Percentiles rank a stretch among this genome's conserved stretches.
Evolutionary conservation across 2,113 vertebrate genomes (phyloP).

Genomic region (Pedionomus torquatus): DNA sequence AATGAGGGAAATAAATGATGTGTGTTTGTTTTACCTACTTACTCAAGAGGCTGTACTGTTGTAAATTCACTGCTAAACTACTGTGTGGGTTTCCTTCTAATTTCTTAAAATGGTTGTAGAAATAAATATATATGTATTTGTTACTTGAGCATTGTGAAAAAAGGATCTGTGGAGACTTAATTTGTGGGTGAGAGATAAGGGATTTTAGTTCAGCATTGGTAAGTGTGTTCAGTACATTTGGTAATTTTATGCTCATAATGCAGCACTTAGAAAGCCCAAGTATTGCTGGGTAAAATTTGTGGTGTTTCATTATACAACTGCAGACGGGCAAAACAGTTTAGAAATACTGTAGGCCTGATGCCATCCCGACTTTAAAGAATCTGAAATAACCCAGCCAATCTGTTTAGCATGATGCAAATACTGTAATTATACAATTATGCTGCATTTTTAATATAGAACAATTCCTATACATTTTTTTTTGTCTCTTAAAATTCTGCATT

Average conservation of each 20-base stretch:
- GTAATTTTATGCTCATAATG: constrained; percentile 56
- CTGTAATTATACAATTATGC: constrained; percentile 65
- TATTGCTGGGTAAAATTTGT: constrained; percentile 68
- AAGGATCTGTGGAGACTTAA: constrained; percentile 63
- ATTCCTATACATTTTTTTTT: constrained; percentile 64
- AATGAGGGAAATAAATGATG: constrained; percentile 64
- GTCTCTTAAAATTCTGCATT: constrained; percentile 44
- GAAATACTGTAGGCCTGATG: constrained; percentile 55
- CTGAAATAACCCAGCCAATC: constrained; percentile 54
- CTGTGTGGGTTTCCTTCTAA: constrained; percentile 50
- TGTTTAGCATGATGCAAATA: constrained; percentile 68
- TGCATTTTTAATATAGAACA: constrained; percentile 70
- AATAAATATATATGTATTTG: constrained; percentile 58
- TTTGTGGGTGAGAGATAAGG: constrained; percentile 52
- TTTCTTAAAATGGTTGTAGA: constrained; percentile 59
- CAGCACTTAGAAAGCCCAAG: constrained; percentile 66
- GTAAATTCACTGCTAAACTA: constrained; percentile 68
- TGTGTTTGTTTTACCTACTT: constrained; percentile 67
- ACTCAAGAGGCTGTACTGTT: constrained; percentile 29
- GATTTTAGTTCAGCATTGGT: constrained; percentile 52
- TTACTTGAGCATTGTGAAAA: constrained; percentile 43
- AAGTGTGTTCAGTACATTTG: constrained; percentile 54
- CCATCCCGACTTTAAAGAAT: constrained; percentile 69
- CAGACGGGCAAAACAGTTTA: constrained; percentile 56
- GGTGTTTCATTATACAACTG: constrained; percentile 50